phyloP scores from a whole-genome alignment of 1,140 invertebrate species.

The Trichomalopsis sarcophagae region DNA sequence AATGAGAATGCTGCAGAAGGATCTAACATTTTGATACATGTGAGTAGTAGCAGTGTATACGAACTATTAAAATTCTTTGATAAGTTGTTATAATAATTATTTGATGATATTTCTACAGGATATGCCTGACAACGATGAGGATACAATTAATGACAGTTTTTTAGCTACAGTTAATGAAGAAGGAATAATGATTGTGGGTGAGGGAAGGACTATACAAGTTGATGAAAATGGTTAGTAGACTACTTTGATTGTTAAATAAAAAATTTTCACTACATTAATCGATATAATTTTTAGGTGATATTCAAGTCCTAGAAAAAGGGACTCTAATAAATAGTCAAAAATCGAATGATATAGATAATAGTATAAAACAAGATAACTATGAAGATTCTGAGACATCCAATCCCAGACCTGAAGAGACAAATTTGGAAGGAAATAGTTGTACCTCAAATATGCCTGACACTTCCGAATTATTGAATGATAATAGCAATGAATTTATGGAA shows the following conservation, averaged over 20 bases:
- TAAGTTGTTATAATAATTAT: slow-evolving; percentile 2
- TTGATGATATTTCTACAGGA: slow-evolving; percentile 55
- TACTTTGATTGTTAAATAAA: background rate
- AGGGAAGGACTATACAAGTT: slow-evolving; percentile 65
- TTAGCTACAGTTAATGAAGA: slow-evolving; percentile 67
- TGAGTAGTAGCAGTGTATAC: background rate
- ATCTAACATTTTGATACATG: slow-evolving; percentile 25
- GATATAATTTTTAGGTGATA: slow-evolving; percentile 61
- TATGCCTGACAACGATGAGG: slow-evolving; percentile 53
- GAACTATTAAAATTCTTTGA: background rate
- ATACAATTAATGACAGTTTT: slow-evolving; percentile 61
- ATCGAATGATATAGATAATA: slow-evolving; percentile 25
- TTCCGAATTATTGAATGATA: slow-evolving; percentile 57
- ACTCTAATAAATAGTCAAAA: slow-evolving; percentile 48
- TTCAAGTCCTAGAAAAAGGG: slow-evolving; percentile 64
- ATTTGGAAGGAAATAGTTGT: slow-evolving; percentile 55
- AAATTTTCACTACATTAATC: background rate
- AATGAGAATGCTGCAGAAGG: background rate
- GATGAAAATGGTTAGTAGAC: slow-evolving; percentile 66
- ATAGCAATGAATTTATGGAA: slow-evolving; percentile 60
- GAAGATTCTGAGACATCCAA: background rate
- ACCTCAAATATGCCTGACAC: slow-evolving; percentile 62
- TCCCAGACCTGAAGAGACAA: background rate
- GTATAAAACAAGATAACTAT: slow-evolving; percentile 26
- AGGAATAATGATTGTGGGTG: slow-evolving; percentile 67